Conservation (phyloP, 2,113 vertebrate genomes). For the Larimichthys polyactis region DNA sequence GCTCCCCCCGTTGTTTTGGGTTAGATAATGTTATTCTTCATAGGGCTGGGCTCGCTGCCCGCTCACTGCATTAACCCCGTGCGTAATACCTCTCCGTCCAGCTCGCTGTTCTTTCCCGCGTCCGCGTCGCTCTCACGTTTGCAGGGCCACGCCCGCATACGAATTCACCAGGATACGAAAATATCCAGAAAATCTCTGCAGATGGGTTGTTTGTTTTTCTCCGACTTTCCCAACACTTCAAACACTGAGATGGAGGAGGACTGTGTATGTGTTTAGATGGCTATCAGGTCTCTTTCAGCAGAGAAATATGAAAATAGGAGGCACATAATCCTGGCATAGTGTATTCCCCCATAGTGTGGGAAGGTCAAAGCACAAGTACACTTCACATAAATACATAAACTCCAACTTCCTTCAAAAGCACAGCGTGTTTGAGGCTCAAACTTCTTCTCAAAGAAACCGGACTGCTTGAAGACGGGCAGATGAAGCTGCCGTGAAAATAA, state of each 20-base stretch:
- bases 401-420: constrained; percentile 46
- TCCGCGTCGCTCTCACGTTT: constrained; percentile 23
- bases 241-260: constrained; percentile 21
- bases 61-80: constrained; percentile 64
- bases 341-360: constrained; percentile 32
- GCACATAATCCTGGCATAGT: constrained; percentile 31
- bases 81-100: constrained; percentile 51
- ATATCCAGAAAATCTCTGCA: constrained; percentile 15
- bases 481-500: constrained; percentile 44
- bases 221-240: constrained; percentile 37
- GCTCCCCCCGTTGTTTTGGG: constrained; percentile 71
- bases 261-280: constrained; percentile 50
- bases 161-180: not conserved
- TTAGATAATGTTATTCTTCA: constrained; percentile 84
- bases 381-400: constrained; percentile 63
- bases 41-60: constrained; percentile 72
- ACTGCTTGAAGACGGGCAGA: constrained; percentile 21
- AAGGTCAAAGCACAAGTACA: constrained; percentile 64
- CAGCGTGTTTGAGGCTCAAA: constrained; percentile 23
- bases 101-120: constrained; percentile 30
- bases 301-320: constrained; percentile 57
- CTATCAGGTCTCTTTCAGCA: constrained; percentile 52
- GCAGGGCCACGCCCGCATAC: constrained; percentile 4
- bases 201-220: constrained; percentile 10
- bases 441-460: constrained; percentile 9